Evolutionary conservation across 2,797 vertebrate species (phyloP).

Genomic region (Pantherophis alleghaniensis): DNA sequence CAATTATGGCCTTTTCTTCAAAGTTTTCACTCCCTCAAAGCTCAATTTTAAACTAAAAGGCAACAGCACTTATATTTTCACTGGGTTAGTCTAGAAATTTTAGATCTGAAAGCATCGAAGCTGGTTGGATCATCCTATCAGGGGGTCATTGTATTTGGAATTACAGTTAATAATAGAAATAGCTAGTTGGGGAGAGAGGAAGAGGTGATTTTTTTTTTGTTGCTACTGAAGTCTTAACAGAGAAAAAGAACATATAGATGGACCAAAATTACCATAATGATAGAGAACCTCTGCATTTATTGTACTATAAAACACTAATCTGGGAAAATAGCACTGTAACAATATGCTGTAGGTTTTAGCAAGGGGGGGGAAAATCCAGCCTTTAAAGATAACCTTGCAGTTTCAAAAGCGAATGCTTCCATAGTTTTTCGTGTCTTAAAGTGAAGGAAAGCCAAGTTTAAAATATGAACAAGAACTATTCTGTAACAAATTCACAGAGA

Average conservation of each 20-base stretch:
- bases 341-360: neutral
- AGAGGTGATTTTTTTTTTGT: neutral
- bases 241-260: neutral
- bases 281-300: neutral
- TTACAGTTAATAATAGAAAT: neutral
- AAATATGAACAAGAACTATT: neutral
- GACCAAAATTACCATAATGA: neutral
- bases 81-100: neutral
- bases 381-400: neutral
- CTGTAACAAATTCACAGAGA: neutral
- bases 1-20: neutral
- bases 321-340: neutral
- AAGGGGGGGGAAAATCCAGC: no score
- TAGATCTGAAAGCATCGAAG: slow-evolving; percentile 15
- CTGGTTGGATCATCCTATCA: neutral
- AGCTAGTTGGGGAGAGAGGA: neutral
- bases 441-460: neutral
- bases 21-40: neutral
- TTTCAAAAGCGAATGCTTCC: neutral
- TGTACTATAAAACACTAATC: neutral
- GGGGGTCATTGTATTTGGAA: fast-evolving
- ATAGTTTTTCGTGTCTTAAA: neutral
- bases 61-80: neutral
- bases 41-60: neutral
- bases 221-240: neutral